These are phyloP conservation scores for Xestia c-nigrum DNA, from an alignment of 2,888 invertebrate genomes.

Conservation along the genomic window DNA sequence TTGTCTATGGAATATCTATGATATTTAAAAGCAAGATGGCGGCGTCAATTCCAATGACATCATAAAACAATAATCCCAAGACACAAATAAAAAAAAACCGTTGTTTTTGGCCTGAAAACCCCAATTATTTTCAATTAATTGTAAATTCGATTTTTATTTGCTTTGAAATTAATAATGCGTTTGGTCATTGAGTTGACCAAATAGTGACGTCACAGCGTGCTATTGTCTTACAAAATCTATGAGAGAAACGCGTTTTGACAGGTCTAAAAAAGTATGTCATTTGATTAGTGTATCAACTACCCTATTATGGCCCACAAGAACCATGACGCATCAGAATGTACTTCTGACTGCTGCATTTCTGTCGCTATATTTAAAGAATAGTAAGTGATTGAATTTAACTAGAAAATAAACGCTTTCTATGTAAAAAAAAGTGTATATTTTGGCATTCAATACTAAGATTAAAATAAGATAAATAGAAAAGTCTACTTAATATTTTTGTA, in stretches of 20 bases:
- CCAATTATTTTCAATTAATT: too few species aligned
- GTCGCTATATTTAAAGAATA: constrained; percentile 9
- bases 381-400: constrained; percentile 44
- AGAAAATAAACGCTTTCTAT: constrained; percentile 38
- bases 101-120: too few species aligned
- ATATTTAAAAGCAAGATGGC: neutral
- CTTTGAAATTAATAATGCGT: too few species aligned
- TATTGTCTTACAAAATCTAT: too few species aligned
- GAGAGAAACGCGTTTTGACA: too few species aligned
- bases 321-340: neutral
- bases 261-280: too few species aligned
- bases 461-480: constrained; percentile 56
- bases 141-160: too few species aligned
- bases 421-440: constrained; percentile 37
- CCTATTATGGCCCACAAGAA: neutral
- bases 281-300: too few species aligned
- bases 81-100: too few species aligned
- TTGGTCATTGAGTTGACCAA: too few species aligned
- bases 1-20: neutral
- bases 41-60: neutral
- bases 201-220: too few species aligned
- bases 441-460: constrained; percentile 35
- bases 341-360: constrained; percentile 24
- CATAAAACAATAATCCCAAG: too few species aligned
- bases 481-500: constrained; percentile 74